Conservation (phyloP, 2,113 vertebrate genomes). For the Caretta caretta region DNA sequence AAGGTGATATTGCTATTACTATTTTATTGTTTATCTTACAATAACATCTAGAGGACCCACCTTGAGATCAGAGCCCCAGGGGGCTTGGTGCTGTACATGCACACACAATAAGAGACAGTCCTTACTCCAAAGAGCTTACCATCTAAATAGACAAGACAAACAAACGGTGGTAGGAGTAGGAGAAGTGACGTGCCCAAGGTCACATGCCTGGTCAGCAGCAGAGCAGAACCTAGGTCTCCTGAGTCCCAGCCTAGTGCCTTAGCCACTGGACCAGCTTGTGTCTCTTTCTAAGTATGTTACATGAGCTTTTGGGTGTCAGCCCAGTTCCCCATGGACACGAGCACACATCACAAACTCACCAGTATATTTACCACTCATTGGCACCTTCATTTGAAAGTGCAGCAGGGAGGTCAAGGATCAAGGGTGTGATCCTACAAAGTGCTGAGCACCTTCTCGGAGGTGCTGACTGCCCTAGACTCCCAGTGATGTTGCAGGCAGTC, state of each 20-base stretch:
- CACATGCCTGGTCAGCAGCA: not conserved
- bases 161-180: not conserved
- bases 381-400: no score
- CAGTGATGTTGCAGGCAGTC: not conserved
- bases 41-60: not conserved
- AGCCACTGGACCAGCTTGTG: not conserved
- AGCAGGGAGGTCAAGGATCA: no score
- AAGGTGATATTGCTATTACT: not conserved
- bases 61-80: not conserved
- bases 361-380: no score
- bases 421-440: not conserved
- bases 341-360: not conserved
- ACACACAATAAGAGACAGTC: not conserved
- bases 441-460: not conserved
- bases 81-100: not conserved
- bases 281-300: not conserved
- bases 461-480: not conserved
- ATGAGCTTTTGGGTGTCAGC: not conserved
- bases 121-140: not conserved
- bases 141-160: not conserved
- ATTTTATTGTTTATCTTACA: not conserved
- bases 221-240: rapidly evolving
- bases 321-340: not conserved
- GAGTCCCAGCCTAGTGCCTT: not conserved
- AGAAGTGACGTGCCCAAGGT: not conserved